Conservation (phyloP, 2,113 vertebrate species). For the Indri indri region DNA sequence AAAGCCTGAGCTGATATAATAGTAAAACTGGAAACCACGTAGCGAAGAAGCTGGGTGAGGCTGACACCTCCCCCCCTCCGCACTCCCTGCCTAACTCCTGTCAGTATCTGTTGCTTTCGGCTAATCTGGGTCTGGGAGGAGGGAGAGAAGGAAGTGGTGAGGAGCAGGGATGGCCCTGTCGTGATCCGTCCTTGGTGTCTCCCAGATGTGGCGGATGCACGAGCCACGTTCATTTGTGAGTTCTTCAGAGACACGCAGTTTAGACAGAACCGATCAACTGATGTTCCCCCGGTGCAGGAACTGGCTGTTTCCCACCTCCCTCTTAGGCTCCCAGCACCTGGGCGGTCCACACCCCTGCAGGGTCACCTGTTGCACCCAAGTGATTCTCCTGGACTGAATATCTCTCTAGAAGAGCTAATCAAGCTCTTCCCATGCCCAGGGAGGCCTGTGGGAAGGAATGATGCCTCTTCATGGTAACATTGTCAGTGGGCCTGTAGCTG, state of each 20-base stretch:
- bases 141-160: background rate
- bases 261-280: background rate
- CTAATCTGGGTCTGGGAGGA: background rate
- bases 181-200: background rate
- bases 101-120: background rate
- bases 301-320: background rate
- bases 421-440: too few species aligned
- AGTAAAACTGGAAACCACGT: background rate
- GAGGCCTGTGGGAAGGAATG: too few species aligned
- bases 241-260: background rate
- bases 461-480: too few species aligned
- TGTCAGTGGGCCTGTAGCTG: too few species aligned
- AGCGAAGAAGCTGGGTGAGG: background rate
- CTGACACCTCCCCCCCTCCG: background rate
- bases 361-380: background rate
- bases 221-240: background rate
- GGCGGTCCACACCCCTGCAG: background rate
- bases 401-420: too few species aligned
- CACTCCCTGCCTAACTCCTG: background rate
- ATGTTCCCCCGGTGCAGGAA: background rate
- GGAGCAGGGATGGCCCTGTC: background rate
- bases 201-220: background rate
- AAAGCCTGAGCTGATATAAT: background rate
- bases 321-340: background rate
- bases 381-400: too few species aligned